A percentile compares a stretch with the other conserved stretches of the same genome.
Conservation (phyloP, 35 echinoderm and acorn worm genomes). For the Stichopus chloronotus region DNA sequence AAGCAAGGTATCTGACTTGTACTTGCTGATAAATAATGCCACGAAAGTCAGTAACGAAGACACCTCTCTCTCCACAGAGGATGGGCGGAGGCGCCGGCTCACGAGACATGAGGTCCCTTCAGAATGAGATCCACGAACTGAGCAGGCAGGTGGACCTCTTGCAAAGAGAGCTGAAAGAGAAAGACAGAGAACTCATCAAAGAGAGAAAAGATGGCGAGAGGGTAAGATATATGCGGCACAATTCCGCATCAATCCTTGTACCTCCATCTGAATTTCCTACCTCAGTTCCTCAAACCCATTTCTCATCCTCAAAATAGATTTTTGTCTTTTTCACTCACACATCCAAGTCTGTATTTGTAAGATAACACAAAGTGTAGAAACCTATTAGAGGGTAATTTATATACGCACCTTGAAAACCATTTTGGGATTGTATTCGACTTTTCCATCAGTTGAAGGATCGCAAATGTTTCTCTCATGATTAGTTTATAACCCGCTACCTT, state of each 20-base stretch:
- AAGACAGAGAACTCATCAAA: conserved; percentile 85
- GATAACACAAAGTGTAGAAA: too few species aligned
- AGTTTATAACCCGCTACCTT: too few species aligned
- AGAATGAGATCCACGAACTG: conserved; percentile 89
- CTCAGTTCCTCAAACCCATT: too few species aligned
- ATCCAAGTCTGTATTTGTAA: too few species aligned
- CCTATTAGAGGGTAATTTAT: too few species aligned
- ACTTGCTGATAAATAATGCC: conserved; percentile 74
- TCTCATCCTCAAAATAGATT: too few species aligned
- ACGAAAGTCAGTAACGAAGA: conserved; percentile 1
- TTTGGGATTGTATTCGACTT: too few species aligned
- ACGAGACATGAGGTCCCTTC: conserved; percentile 78
- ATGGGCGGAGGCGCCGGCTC: conserved; percentile 76
- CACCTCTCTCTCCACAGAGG: conserved; percentile 46
- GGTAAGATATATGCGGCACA: conserved; percentile 57
- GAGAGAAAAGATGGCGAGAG: conserved; percentile 85
- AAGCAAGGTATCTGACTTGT: conserved; percentile 77
- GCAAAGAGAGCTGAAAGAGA: conserved; percentile 91
- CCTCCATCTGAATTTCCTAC: background rate
- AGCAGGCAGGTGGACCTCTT: conserved; percentile 84
- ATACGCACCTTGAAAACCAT: too few species aligned
- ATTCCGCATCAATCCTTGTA: background rate
- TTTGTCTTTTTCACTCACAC: too few species aligned
- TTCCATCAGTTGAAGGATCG: too few species aligned
- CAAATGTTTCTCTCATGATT: too few species aligned